A percentile compares a stretch with the other conserved stretches of the same genome.
Conservation (phyloP, 1,140 invertebrate genomes). For the Zaprionus kolodkinae region DNA sequence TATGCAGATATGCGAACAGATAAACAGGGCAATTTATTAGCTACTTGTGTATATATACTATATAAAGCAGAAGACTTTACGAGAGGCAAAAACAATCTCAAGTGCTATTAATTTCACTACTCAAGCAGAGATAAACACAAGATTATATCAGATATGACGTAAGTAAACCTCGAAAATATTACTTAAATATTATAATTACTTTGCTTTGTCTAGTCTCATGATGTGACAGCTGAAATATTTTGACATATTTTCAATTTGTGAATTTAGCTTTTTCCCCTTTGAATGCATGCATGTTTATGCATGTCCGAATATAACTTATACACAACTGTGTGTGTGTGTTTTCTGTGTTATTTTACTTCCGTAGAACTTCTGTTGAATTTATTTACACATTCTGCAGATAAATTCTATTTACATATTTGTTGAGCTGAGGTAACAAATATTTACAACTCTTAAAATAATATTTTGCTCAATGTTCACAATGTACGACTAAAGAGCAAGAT, state of each 20-base stretch:
- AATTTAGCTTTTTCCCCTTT: conserved; percentile 10
- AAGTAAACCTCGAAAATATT: neutral
- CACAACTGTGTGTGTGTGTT: neutral
- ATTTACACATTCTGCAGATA: conserved; percentile 20
- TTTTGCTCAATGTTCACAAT: neutral
- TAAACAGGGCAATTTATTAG: neutral
- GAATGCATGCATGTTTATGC: conserved; percentile 16
- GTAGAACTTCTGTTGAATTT: conserved; percentile 34
- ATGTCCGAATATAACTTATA: neutral
- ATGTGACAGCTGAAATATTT: neutral
- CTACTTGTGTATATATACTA: neutral
- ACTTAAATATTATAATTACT: neutral
- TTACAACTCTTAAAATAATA: conserved; percentile 28
- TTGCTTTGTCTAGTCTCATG: neutral
- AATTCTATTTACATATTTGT: conserved; percentile 49
- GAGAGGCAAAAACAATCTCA: neutral
- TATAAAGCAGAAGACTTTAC: neutral
- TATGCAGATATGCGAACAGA: conserved; percentile 1
- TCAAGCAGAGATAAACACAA: too few species aligned
- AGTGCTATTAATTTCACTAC: neutral
- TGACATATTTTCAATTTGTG: neutral
- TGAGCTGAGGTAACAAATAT: conserved; percentile 20
- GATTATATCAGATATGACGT: neutral
- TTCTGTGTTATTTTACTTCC: conserved; percentile 8
- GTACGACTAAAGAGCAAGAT: conserved; percentile 29